Conservation (phyloP, 2,797 vertebrate genomes). For the Sebastes diploproa region DNA sequence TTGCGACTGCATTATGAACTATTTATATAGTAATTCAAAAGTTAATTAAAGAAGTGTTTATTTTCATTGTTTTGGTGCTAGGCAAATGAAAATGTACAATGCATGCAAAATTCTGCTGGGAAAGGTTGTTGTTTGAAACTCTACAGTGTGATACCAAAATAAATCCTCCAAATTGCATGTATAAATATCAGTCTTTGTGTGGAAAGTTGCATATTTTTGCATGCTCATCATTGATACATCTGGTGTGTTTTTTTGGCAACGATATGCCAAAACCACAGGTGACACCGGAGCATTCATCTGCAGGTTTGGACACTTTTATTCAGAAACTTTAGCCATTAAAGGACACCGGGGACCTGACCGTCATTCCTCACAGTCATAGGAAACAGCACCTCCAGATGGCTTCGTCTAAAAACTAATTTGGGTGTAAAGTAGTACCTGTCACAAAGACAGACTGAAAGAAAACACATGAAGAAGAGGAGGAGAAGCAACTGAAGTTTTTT, state of each 20-base stretch:
- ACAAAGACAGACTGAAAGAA: constrained; percentile 13
- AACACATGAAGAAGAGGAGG: not conserved
- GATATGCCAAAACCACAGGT: constrained; percentile 49
- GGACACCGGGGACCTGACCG: constrained; percentile 39
- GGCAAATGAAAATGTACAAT: not conserved
- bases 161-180: not conserved
- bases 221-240: constrained; percentile 51
- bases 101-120: not conserved
- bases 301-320: constrained; percentile 45
- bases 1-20: not conserved
- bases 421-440: constrained; percentile 20
- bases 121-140: not conserved
- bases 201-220: constrained; percentile 55
- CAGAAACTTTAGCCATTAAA: constrained; percentile 35
- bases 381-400: constrained; percentile 56
- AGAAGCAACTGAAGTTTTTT: not conserved
- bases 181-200: not conserved
- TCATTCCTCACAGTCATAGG: constrained; percentile 43
- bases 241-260: constrained; percentile 47
- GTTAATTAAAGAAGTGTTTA: not conserved
- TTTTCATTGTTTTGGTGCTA: not conserved
- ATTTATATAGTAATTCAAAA: not conserved
- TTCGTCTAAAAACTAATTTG: constrained; percentile 38
- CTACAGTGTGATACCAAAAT: not conserved
- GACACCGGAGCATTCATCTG: constrained; percentile 37